A percentile compares a stretch with the other conserved stretches of the same genome.
These are phyloP conservation scores for Clarias batrachus DNA, from an alignment of 2,113 vertebrate genomes.

Conservation along the genomic window DNA sequence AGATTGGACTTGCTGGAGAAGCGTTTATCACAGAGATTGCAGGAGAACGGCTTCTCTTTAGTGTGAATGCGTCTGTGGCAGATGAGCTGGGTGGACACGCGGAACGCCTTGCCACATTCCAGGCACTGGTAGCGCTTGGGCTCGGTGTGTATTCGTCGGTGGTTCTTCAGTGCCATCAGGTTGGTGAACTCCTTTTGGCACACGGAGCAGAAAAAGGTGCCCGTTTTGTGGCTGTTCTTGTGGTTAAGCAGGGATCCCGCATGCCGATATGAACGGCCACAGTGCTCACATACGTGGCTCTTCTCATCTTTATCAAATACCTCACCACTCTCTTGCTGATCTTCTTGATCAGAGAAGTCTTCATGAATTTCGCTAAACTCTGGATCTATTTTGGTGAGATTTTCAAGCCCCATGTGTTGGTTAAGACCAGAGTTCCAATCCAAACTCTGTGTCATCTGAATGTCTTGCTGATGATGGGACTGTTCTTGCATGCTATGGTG, in stretches of 20 bases:
- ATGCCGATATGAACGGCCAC: conserved; percentile 74
- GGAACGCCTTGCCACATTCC: conserved; percentile 80
- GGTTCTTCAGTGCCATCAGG: conserved; percentile 78
- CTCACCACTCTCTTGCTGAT: conserved; percentile 36
- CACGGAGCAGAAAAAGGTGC: conserved; percentile 71
- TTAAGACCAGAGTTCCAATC: conserved; percentile 65
- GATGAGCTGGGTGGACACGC: conserved; percentile 76
- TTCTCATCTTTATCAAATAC: conserved; percentile 57
- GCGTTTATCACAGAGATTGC: conserved; percentile 70
- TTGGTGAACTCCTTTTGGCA: conserved; percentile 79
- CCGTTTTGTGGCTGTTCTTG: conserved; percentile 78
- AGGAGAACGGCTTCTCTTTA: conserved; percentile 76
- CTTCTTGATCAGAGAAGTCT: conserved; percentile 47
- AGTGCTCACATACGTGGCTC: conserved; percentile 75
- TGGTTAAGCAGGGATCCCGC: conserved; percentile 77
- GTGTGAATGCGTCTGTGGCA: conserved; percentile 77
- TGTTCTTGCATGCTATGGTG: conserved; percentile 63
- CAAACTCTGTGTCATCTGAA: conserved; percentile 29
- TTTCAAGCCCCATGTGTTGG: conserved; percentile 59
- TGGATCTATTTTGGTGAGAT: conserved; percentile 54
- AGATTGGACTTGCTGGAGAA: conserved; percentile 79
- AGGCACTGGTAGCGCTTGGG: conserved; percentile 84
- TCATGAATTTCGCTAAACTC: conserved; percentile 58
- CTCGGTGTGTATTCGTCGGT: conserved; percentile 77
- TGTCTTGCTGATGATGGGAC: conserved; percentile 44